Conservation (phyloP, 1,140 invertebrate species). For the Ostrea denselamellosa region DNA sequence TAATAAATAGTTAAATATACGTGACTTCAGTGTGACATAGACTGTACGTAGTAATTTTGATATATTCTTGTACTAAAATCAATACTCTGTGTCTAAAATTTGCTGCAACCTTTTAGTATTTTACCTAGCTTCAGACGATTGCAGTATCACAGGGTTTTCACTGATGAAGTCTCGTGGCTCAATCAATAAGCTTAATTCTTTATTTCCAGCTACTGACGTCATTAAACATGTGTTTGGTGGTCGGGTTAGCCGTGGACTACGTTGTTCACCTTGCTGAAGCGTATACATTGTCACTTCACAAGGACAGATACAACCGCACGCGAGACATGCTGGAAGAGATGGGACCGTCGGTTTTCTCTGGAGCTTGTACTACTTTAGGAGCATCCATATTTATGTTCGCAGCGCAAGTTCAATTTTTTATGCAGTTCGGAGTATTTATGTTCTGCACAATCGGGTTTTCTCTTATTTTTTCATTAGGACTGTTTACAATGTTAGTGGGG, state of each 20-base stretch:
- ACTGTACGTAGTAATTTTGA: too few relatives aligned
- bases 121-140: too few relatives aligned
- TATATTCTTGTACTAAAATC: too few relatives aligned
- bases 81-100: too few relatives aligned
- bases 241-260: constrained; percentile 75
- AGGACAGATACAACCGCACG: constrained; percentile 63
- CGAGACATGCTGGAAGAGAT: constrained; percentile 73
- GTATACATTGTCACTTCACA: constrained; percentile 66
- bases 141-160: too few relatives aligned
- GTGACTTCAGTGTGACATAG: too few relatives aligned
- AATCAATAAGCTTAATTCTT: not conserved
- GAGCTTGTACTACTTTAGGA: constrained; percentile 69
- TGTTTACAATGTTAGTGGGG: constrained; percentile 68
- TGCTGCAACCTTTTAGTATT: too few relatives aligned
- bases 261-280: constrained; percentile 76
- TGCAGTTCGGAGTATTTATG: constrained; percentile 73
- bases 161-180: too few relatives aligned
- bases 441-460: constrained; percentile 74
- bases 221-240: constrained; percentile 72
- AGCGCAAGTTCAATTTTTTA: constrained; percentile 68
- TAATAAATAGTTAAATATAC: too few relatives aligned
- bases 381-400: constrained; percentile 71
- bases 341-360: constrained; percentile 71
- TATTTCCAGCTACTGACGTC: constrained; percentile 71
- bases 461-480: constrained; percentile 65